Percentiles rank a stretch among this genome's conserved stretches.
Evolutionary conservation across 2,888 invertebrate species (phyloP).

Genomic region (Epistrophella euchroma): DNA sequence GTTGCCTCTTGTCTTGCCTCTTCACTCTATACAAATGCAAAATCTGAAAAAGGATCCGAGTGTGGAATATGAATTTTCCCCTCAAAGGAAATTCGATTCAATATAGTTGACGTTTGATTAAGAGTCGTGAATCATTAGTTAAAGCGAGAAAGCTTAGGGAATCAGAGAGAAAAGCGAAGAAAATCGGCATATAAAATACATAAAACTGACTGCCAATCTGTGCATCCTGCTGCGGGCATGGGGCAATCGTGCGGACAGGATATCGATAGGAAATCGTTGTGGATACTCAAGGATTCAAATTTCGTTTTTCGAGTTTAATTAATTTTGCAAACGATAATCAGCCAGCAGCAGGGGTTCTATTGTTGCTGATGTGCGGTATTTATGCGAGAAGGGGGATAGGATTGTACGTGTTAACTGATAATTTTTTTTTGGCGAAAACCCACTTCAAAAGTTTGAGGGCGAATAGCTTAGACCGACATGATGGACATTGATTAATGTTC

Average conservation of each 20-base stretch:
- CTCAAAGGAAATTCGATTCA: constrained; percentile 67
- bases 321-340: constrained; percentile 63
- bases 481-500: constrained; percentile 29
- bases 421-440: constrained; percentile 11
- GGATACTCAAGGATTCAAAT: constrained; percentile 62
- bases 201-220: background rate
- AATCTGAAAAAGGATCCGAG: constrained; percentile 33
- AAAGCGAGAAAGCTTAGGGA: constrained; percentile 18
- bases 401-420: constrained; percentile 41
- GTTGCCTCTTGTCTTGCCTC: background rate
- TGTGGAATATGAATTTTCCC: constrained; percentile 48
- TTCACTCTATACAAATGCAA: constrained; percentile 6
- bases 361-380: background rate
- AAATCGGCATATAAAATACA: constrained; percentile 5
- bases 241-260: constrained; percentile 50
- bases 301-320: constrained; percentile 69
- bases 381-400: background rate
- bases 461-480: background rate
- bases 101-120: constrained; percentile 74
- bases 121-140: constrained; percentile 55
- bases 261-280: constrained; percentile 34
- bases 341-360: background rate
- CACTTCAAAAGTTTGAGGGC: background rate
- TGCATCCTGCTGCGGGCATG: background rate
- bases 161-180: constrained; percentile 17